phyloP scores from a whole-genome alignment of 2,888 invertebrate genomes.

The Xestoiulus laeticollis region DNA sequence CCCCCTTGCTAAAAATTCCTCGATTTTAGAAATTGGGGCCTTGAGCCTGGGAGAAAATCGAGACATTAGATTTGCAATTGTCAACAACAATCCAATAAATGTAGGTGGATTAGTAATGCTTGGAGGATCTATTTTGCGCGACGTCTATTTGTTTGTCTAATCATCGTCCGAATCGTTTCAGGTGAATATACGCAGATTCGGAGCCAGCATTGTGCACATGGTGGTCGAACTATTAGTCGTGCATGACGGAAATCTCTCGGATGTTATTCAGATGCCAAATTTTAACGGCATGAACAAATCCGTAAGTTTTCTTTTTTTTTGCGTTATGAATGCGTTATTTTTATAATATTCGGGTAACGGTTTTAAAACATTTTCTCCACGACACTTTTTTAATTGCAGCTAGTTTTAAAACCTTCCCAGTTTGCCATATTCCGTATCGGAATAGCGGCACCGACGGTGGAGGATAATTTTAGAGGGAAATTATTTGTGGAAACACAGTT shows the following conservation, averaged over 20 bases:
- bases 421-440: constrained; percentile 78
- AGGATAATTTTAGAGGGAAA: constrained; percentile 75
- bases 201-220: constrained; percentile 65
- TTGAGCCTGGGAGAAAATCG: constrained; percentile 70
- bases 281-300: constrained; percentile 65
- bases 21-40: constrained; percentile 68
- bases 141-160: not conserved
- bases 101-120: constrained; percentile 67
- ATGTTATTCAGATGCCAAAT: constrained; percentile 63
- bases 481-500: constrained; percentile 75
- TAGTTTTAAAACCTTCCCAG: constrained; percentile 67
- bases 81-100: constrained; percentile 79
- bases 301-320: constrained; percentile 60
- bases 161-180: not conserved
- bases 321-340: no score
- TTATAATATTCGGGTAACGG: no score
- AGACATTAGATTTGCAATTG: constrained; percentile 75
- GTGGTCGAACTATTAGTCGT: constrained; percentile 70
- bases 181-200: constrained; percentile 49
- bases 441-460: constrained; percentile 74
- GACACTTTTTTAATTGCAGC: constrained; percentile 48
- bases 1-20: constrained; percentile 61
- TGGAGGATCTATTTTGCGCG: not conserved
- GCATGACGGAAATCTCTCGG: constrained; percentile 66
- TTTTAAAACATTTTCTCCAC: not conserved